Conservation (phyloP, 1,140 invertebrate species). For the Pygmarrhopalites habei region DNA sequence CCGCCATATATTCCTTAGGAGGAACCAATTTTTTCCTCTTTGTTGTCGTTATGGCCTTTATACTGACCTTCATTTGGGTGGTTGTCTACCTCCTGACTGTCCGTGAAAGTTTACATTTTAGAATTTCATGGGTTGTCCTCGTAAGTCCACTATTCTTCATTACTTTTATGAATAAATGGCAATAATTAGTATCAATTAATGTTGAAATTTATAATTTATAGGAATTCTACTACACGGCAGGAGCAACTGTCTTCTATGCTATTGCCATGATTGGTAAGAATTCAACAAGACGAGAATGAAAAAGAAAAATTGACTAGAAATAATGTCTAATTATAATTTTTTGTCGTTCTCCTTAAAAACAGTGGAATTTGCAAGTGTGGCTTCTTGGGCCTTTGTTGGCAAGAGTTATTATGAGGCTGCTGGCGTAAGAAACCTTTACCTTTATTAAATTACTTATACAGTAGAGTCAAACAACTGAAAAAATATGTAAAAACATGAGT, state of each 20-base stretch:
- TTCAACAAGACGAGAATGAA: no score
- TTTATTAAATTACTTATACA: no score
- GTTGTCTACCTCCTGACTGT: slow-evolving; percentile 71
- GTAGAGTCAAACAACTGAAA: no score
- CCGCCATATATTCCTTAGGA: slow-evolving; percentile 46
- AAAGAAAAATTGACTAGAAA: no score
- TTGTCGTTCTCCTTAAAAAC: no score
- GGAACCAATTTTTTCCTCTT: slow-evolving; percentile 75
- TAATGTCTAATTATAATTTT: no score
- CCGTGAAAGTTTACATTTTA: slow-evolving; percentile 64
- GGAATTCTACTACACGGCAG: slow-evolving; percentile 68
- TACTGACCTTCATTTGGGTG: slow-evolving; percentile 70
- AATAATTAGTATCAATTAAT: background rate
- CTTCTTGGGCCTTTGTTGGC: slow-evolving; percentile 46
- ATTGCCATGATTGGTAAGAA: slow-evolving; percentile 73
- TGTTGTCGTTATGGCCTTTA: slow-evolving; percentile 69
- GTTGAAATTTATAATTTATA: no score
- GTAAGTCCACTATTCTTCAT: slow-evolving; percentile 56
- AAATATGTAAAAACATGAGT: no score
- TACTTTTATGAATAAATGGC: background rate
- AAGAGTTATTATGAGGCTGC: slow-evolving; percentile 58
- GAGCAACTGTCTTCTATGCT: slow-evolving; percentile 63
- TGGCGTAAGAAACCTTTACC: no score
- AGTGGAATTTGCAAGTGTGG: slow-evolving; percentile 56
- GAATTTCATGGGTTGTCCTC: slow-evolving; percentile 67